phyloP scores from a whole-genome alignment of 2,888 invertebrate genomes.

The Clistopyga incitator region DNA sequence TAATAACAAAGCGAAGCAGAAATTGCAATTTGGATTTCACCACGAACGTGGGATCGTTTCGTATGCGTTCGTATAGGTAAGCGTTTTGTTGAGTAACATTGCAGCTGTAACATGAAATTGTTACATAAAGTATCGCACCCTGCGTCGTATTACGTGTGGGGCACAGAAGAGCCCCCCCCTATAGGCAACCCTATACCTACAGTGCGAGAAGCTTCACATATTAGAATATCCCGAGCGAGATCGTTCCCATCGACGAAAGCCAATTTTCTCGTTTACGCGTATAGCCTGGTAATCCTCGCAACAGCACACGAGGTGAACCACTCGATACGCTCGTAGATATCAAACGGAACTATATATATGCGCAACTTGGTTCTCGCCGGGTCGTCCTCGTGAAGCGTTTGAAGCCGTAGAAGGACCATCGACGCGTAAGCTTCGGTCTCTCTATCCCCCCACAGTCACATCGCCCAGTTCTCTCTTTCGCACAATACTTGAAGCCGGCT shows the following conservation, averaged over 20 bases:
- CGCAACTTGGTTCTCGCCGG: slow-evolving; percentile 3
- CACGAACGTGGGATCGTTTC: background rate
- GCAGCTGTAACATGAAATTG: slow-evolving; percentile 40
- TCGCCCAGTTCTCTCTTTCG: slow-evolving; percentile 2
- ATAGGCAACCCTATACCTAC: background rate
- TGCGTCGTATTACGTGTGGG: slow-evolving; percentile 26
- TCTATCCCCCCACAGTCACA: background rate
- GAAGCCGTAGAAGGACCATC: slow-evolving; percentile 37
- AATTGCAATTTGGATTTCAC: slow-evolving; percentile 22
- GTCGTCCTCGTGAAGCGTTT: slow-evolving; percentile 21
- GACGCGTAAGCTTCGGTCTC: slow-evolving; percentile 9
- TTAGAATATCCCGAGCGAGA: slow-evolving; percentile 49
- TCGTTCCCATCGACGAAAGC: slow-evolving; percentile 45
- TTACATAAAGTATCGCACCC: slow-evolving; percentile 28
- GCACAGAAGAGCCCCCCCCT: too few relatives aligned
- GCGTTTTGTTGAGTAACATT: slow-evolving; percentile 24
- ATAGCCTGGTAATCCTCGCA: slow-evolving; percentile 30
- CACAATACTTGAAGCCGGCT: slow-evolving; percentile 17
- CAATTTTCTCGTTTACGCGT: slow-evolving; percentile 56
- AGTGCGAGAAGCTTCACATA: slow-evolving; percentile 30
- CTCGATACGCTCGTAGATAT: slow-evolving; percentile 29
- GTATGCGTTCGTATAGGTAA: background rate
- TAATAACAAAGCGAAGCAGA: background rate
- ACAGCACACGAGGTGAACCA: slow-evolving; percentile 19
- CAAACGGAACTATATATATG: slow-evolving; percentile 24